Evolutionary conservation across 92 coral and sea anemone species (phyloP).

Genomic region (Zoanthus sociatus): DNA sequence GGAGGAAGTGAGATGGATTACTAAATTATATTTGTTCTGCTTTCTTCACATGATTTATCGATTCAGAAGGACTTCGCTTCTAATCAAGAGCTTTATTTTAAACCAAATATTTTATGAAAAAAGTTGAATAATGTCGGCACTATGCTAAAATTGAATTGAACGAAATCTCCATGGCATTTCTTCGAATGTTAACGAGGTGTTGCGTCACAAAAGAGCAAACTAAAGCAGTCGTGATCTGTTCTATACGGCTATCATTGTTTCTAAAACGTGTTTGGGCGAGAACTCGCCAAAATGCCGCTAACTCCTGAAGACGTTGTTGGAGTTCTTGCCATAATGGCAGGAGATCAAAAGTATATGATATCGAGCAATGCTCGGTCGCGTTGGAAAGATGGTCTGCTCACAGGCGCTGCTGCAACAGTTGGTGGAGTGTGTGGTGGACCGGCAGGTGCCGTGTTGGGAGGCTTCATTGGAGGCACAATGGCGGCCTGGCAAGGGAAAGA

Average conservation of each 20-base stretch:
- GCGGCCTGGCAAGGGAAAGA: constrained; percentile 84
- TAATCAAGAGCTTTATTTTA: no score
- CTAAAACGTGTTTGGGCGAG: not conserved
- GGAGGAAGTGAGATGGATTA: no score
- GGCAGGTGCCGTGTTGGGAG: constrained; percentile 78
- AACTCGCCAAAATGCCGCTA: constrained; percentile 52
- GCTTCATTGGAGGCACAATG: constrained; percentile 81
- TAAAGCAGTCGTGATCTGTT: not conserved
- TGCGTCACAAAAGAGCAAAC: not conserved
- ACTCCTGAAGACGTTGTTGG: constrained; percentile 80
- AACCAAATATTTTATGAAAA: no score
- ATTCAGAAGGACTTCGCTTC: no score
- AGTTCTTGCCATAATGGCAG: constrained; percentile 72
- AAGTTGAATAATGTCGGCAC: no score
- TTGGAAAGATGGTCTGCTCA: constrained; percentile 70
- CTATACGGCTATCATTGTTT: not conserved
- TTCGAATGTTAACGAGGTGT: not conserved
- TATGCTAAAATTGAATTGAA: no score
- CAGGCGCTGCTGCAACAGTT: constrained; percentile 81
- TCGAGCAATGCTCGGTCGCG: constrained; percentile 55
- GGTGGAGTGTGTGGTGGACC: constrained; percentile 94
- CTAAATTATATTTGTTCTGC: no score
- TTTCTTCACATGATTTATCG: no score
- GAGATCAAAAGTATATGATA: constrained; percentile 70
- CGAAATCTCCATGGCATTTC: not conserved